Evolutionary conservation across 2,113 vertebrate genomes (phyloP).

Genomic region (Erpornis zantholeuca): DNA sequence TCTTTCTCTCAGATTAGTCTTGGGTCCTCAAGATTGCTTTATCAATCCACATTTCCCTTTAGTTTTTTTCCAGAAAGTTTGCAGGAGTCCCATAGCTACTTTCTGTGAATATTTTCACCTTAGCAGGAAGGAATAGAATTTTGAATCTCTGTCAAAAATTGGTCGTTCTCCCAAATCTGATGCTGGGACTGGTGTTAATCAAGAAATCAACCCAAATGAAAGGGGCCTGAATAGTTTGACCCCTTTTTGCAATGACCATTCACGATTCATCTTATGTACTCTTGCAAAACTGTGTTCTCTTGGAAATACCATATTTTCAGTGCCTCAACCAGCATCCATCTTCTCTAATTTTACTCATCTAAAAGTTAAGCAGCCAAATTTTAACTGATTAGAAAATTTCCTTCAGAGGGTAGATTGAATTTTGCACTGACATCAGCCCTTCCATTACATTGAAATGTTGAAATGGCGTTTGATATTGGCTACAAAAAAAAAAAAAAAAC

Average conservation of each 20-base stretch:
- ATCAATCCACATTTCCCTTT: neutral
- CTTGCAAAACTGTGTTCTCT: neutral
- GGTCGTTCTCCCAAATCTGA: neutral
- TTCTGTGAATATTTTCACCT: neutral
- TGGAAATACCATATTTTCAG: neutral
- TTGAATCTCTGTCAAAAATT: neutral
- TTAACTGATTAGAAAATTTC: neutral
- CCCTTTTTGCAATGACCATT: neutral
- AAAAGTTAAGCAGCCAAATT: neutral
- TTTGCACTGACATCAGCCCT: neutral
- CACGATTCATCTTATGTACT: fast-evolving
- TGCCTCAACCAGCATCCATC: neutral
- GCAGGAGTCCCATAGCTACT: neutral
- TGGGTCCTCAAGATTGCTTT: neutral
- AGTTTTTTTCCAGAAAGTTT: neutral
- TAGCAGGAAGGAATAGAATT: neutral
- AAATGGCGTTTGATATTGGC: neutral
- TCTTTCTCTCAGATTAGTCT: neutral
- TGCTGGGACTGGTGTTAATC: neutral
- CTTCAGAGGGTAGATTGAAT: neutral
- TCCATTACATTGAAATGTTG: neutral
- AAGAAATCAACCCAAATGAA: neutral
- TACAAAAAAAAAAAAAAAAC: neutral
- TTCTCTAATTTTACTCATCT: neutral
- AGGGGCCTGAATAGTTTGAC: neutral